Base-by-base conservation (phyloP, 92 coral and sea anemone genomes). In the Porites divaricata region DNA sequence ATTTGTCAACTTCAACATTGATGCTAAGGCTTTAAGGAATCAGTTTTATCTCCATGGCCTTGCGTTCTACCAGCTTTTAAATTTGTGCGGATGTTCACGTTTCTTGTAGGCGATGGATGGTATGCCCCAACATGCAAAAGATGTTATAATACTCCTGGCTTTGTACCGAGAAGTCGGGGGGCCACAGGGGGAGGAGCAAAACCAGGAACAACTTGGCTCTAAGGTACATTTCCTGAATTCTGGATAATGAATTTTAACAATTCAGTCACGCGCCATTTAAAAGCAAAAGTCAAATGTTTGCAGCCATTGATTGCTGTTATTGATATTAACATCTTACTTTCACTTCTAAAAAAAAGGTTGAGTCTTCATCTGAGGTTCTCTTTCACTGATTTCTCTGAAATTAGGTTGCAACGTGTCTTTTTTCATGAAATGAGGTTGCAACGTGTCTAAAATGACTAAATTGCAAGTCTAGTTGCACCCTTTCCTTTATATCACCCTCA, bases 81-180 rank as follows among this genome's bases (percentile, higher is more conserved):
- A 35, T 35, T 4, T 35, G 45, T 4, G 45, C 45, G 45, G 45
- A 35, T 35, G 45, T 35, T 35, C 45, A 35, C 7, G 45, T 10
- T 57, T 20, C 28, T 72, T 51, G 1, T 12, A 77, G 81, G 57
- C 28, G 23, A 35, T 77, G 25, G 13, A 26, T 6, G 81, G 63
- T 19, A 22, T 77, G 1, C 81, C 81, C 49, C 13, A 41, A 12
- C 81, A 77, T 19, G 81, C 45, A 9, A 77, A 8, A 35, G 81
- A 77, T 49, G 67, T 77, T 16, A 25, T 77, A 1, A 5, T 63
- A 19, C 81, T 77, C 17, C 62, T 77, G 70, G 81, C 81, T 62
- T 14, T 77, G 70, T 77, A 77, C 13, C 59, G 81, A 64, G 81
- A 77, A 45, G 59, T 77, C 21, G 19, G 70, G 1, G 19, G 63